Base-by-base conservation (phyloP, 2,113 vertebrate genomes). In the Microtus pennsylvanicus region DNA sequence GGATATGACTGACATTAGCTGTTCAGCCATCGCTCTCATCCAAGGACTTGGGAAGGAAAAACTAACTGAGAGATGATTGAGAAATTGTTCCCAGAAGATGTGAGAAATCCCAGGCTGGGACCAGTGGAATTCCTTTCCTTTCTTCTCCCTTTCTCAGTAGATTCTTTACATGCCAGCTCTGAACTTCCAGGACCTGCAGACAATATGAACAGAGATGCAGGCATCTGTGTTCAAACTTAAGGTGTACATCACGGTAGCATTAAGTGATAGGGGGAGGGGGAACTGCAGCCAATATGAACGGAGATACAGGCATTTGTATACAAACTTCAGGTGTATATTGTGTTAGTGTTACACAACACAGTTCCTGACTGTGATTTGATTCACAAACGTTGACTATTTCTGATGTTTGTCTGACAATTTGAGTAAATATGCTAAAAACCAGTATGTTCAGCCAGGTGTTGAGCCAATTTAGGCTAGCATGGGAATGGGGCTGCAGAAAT, bases 1-100 rank as follows among this genome's bases (percentile, higher is more conserved):
- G 97, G 96, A 98, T 97, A 97, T 96, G 89, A 97, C 65, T 96
- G 91, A 82, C 96, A 96, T n/a, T 96, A 92, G 93, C 90, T 91
- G 50, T 28, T 21, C 2, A 82, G 28, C 78, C 90, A 97, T 45
- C 55, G 14, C 63, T 45, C 96, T 58, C 65, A 91, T 63, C 94
- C 70, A 94, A 97, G 19, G 63, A 95, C 47, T 94, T 91, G 88
- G 92, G 55, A 82, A 96, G 83, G 96, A 97, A 96, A 98, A 95
- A 94, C 9, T 45, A 92, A 95, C 89, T 96, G 95, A 97, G 98
- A 98, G 96, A 97, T 96, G 94, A 92, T 94, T 21, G 2, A 96
- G 94, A 98, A 98, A 96, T 97, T 95, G 89, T 95, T 91, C 4
- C 0, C 61, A 70, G 78, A 72, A 12, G 89, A 33, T 93, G 90